Conservation (phyloP, 1,140 invertebrate genomes). For the Cydia fagiglandana region DNA sequence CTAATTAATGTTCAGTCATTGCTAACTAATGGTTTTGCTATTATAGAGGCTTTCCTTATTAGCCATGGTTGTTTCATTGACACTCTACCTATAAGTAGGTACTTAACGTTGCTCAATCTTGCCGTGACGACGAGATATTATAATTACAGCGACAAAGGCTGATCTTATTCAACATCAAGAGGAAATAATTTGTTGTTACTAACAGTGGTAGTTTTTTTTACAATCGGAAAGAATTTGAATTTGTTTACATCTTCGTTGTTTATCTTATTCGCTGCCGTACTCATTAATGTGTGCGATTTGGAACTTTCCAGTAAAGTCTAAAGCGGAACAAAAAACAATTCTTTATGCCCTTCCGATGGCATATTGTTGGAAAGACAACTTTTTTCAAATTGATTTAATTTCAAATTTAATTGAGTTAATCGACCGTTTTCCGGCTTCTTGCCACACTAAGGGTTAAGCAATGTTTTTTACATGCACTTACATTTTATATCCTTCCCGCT, state of each 20-base stretch:
- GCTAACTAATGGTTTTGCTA: constrained; percentile 9
- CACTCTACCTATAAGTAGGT: not conserved
- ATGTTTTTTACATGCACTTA: not conserved
- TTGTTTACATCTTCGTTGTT: not conserved
- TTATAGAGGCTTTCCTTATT: constrained; percentile 2
- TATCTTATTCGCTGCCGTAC: not conserved
- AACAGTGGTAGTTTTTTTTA: not conserved
- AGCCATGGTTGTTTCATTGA: constrained; percentile 12
- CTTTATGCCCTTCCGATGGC: too few relatives aligned
- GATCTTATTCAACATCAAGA: constrained; percentile 13
- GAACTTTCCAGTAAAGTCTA: not conserved
- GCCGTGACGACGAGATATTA: not conserved
- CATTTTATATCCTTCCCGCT: not conserved
- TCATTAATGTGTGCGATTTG: not conserved
- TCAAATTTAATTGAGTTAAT: too few relatives aligned
- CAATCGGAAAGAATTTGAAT: not conserved
- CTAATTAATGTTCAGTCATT: not conserved
- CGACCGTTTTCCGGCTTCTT: too few relatives aligned
- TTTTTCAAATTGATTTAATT: too few relatives aligned
- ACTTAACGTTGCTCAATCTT: constrained; percentile 16
- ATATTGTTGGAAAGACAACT: too few relatives aligned
- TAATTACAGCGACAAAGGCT: not conserved
- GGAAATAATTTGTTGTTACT: not conserved
- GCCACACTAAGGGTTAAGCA: not conserved
- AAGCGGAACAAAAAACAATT: not conserved